These are phyloP conservation scores for Habropoda laboriosa DNA, from an alignment of 1,140 invertebrate species.

Conservation along the genomic window DNA sequence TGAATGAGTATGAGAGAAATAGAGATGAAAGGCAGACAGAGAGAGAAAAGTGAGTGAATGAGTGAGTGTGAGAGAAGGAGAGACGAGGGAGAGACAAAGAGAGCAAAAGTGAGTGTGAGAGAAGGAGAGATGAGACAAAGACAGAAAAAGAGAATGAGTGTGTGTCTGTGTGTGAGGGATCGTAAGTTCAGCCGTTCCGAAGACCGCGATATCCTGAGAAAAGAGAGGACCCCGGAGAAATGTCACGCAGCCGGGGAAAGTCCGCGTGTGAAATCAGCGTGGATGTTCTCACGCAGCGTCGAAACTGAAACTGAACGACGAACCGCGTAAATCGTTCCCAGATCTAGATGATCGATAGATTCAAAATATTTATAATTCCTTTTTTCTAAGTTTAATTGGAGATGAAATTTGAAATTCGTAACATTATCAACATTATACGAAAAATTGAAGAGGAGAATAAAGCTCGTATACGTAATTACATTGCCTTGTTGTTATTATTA, in stretches of 20 bases:
- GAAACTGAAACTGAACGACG: not conserved
- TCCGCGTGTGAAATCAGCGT: constrained; percentile 22
- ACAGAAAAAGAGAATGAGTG: constrained; percentile 19
- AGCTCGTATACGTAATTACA: no score
- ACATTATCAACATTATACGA: no score
- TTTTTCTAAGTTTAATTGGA: not conserved
- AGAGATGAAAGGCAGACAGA: not conserved
- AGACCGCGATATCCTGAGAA: constrained; percentile 38
- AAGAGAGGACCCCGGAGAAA: constrained; percentile 38
- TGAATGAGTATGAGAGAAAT: no score
- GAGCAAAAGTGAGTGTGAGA: no score
- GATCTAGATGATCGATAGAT: not conserved
- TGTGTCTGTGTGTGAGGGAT: constrained; percentile 18
- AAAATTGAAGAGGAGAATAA: no score
- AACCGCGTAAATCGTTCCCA: not conserved
- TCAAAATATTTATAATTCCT: no score
- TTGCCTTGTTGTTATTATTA: no score
- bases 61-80: constrained; percentile 1
- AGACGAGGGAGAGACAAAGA: not conserved
- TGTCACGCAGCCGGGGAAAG: constrained; percentile 47
- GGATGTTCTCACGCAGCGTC: constrained; percentile 36
- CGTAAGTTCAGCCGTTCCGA: constrained; percentile 42
- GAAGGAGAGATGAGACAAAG: not conserved
- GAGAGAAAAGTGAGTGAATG: no score
- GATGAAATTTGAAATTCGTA: no score